Evolutionary conservation across 2,888 invertebrate genomes (phyloP), one percentile per base, ranked within the genome.

Genomic region (Tryphoninae sp.): DNA sequence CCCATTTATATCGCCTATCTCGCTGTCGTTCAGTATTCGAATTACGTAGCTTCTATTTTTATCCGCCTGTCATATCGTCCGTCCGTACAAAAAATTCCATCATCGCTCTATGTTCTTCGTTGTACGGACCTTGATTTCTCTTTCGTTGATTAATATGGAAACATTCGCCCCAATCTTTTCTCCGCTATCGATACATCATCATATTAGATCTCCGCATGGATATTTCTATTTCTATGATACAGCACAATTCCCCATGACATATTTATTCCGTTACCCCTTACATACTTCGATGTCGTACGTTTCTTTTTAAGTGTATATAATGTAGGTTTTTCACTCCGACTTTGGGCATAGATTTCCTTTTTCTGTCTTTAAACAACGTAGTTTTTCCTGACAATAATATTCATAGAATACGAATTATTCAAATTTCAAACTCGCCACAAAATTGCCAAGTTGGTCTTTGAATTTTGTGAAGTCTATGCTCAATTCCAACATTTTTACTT

Each of bases 141-240:
- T 51, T 23, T 33, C 33, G 22, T 45, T 49, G 16, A 23, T 62
- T 40, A 62, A 62, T 40, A 62, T 40, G 11, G 26, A 19, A 62
- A 13, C n/a, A 42, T 40, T 55, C n/a, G 62, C 55, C 55, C 87
- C 81, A 86, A 40, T 83, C 67, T 67, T 77, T 78, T 51, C 19
- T 49, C 19, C 16, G 11, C 68, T 58, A n/a, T 7, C 11, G 19
- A 68, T 49, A 26, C 2, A 62, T 77, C 71, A 61, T 69, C 23
- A 68, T 19, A 62, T 62, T 42, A 19, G 22, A 16, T 8, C 53
- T 49, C 16, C 59, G 76, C 76, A 77, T 77, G 76, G 53, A 19
- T 51, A 19, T 26, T 64, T 45, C 22, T 55, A 76, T 23, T 76
- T 16, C 64, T 72, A n/a, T 45, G 53, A 64, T 72, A 65, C 2